Evolutionary conservation across 2,113 vertebrate species (phyloP).

Genomic region (Calonectris borealis): DNA sequence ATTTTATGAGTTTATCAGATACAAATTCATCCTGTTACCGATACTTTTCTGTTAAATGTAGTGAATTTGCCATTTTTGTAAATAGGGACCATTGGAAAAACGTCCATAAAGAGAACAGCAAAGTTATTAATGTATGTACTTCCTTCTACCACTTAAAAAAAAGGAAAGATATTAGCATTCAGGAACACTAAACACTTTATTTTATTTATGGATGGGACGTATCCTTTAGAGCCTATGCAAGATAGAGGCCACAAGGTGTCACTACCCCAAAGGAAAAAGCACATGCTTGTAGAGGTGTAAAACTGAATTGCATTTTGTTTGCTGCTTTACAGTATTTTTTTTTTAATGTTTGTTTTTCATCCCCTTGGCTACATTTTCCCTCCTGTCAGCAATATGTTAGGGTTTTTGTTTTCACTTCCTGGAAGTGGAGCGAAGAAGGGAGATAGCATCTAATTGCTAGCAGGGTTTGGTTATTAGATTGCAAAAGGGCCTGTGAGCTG

Average conservation of each 20-base stretch:
- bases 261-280: background rate
- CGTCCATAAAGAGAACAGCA: background rate
- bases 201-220: rapidly evolving
- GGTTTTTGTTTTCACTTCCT: background rate
- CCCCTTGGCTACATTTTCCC: background rate
- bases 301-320: background rate
- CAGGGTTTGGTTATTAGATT: background rate
- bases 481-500: background rate
- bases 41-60: background rate
- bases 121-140: background rate
- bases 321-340: background rate
- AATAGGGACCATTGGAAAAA: too few species aligned
- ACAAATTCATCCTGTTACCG: rapidly evolving
- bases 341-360: background rate
- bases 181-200: rapidly evolving
- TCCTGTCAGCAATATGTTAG: background rate
- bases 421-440: background rate
- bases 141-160: background rate
- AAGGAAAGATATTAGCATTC: rapidly evolving
- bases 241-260: constrained; percentile 27
- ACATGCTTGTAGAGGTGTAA: background rate
- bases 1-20: background rate
- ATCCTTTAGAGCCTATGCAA: background rate
- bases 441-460: background rate
- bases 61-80: background rate